Conservation (phyloP, 2,113 vertebrate species). For the Prunella himalayana region DNA sequence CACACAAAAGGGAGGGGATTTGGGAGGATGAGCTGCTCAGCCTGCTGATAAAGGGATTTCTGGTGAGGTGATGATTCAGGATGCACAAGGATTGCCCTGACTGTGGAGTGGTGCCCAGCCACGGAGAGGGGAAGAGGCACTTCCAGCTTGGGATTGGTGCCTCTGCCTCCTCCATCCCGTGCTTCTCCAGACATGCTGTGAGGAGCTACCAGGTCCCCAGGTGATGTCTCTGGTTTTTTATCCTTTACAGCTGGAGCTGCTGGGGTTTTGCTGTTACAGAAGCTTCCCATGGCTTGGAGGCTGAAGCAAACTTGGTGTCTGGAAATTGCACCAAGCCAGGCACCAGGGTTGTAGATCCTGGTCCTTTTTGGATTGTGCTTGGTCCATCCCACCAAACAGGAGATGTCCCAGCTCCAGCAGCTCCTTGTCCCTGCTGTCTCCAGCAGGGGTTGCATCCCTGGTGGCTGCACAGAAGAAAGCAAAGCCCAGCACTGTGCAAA, state of each 20-base stretch:
- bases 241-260: background rate
- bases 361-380: background rate
- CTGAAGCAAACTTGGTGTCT: background rate
- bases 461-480: background rate
- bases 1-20: background rate
- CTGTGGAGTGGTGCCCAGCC: background rate
- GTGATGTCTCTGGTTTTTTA: background rate
- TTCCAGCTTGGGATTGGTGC: background rate
- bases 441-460: background rate
- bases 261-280: background rate
- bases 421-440: background rate
- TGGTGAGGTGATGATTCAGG: background rate
- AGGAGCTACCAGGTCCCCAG: background rate
- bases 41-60: background rate
- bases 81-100: background rate
- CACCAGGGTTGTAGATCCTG: background rate
- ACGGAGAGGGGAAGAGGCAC: background rate
- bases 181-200: background rate
- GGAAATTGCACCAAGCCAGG: background rate
- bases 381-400: background rate
- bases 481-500: background rate
- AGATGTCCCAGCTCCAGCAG: slow-evolving; percentile 1
- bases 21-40: background rate
- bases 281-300: background rate
- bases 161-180: background rate